These are phyloP conservation scores for Hucho hucho DNA, from an alignment of 2,113 vertebrate species.

Conservation along the genomic window DNA sequence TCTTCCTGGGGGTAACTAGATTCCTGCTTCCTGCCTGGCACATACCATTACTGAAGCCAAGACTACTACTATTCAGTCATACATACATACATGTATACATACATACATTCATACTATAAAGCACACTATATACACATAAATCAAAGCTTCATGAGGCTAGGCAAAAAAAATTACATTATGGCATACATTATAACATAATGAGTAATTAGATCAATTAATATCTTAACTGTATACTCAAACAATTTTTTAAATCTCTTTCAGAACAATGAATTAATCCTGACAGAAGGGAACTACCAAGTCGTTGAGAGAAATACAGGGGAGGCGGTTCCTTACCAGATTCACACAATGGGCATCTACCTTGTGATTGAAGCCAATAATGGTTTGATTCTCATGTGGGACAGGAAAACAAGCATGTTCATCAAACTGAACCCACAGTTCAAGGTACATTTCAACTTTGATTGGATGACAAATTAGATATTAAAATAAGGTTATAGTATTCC, in stretches of 20 bases:
- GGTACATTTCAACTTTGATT: conserved; percentile 58
- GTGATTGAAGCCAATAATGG: conserved; percentile 76
- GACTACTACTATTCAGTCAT: background rate
- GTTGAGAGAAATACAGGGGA: conserved; percentile 53
- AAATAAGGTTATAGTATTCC: background rate
- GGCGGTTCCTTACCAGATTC: conserved; percentile 69
- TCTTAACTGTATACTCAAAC: background rate
- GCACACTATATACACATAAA: background rate
- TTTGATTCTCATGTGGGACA: conserved; percentile 85
- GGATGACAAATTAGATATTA: background rate
- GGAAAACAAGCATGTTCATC: conserved; percentile 81
- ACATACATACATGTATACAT: background rate
- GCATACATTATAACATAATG: background rate
- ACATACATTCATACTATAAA: no score
- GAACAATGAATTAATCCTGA: conserved; percentile 79
- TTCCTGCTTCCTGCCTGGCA: background rate
- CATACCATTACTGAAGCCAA: background rate
- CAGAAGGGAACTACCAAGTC: conserved; percentile 69
- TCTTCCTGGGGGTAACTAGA: conserved; percentile 79
- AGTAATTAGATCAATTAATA: background rate
- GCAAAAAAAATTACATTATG: background rate
- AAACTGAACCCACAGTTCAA: conserved; percentile 78
- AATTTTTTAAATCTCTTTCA: conserved; percentile 38
- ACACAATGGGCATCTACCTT: conserved; percentile 78
- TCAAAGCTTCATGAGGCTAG: background rate